Evolutionary conservation across 2,797 vertebrate species (phyloP).

Genomic region (Monodelphis domestica): DNA sequence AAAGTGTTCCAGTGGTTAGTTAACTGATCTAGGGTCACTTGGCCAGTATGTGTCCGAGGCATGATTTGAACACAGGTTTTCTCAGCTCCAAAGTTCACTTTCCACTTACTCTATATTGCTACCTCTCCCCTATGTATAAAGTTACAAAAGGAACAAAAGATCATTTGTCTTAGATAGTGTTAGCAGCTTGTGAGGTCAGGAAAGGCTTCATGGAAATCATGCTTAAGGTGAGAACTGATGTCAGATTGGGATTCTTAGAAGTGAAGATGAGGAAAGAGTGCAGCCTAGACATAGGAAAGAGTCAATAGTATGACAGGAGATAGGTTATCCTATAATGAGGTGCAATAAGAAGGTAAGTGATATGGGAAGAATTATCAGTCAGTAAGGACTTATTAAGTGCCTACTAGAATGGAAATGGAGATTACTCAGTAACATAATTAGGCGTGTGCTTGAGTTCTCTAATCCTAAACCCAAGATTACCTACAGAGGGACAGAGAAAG

Average conservation of each 20-base stretch:
- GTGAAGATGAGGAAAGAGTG: background rate
- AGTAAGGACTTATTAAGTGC: background rate
- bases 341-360: background rate
- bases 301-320: background rate
- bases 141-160: too few species aligned
- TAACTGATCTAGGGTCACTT: background rate
- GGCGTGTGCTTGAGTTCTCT: background rate
- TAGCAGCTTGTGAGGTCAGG: background rate
- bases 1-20: background rate
- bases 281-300: background rate
- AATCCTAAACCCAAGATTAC: background rate
- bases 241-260: background rate
- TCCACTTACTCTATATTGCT: too few species aligned
- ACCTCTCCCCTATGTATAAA: too few species aligned
- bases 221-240: background rate
- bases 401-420: background rate
- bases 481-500: background rate
- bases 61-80: too few species aligned
- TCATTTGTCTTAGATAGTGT: too few species aligned
- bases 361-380: background rate
- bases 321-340: background rate
- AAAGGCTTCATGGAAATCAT: background rate
- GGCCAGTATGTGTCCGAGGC: background rate
- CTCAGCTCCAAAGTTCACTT: too few species aligned
- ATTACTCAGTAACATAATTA: background rate